Evolutionary conservation across 37 sponge, comb jelly and placozoan species (phyloP).

Genomic region (Sycon ciliatum): DNA sequence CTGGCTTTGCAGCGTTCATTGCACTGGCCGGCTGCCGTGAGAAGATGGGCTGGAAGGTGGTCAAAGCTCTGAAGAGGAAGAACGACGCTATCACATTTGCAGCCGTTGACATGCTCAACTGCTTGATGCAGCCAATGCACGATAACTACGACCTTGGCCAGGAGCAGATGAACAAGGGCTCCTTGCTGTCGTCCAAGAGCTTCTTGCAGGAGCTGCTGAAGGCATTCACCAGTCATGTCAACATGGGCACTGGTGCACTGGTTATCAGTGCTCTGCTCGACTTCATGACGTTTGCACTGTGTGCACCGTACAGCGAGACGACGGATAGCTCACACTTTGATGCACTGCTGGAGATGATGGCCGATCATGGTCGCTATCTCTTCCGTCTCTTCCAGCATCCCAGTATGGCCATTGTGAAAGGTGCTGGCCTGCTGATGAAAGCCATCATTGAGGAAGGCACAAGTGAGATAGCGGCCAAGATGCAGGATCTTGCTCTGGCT

Average conservation of each 20-base stretch:
- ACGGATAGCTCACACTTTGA: conserved; percentile 86
- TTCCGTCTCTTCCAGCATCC: conserved; percentile 48
- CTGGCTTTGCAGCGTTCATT: conserved; percentile 89
- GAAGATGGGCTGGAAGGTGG: conserved; percentile 61
- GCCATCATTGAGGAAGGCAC: conserved; percentile 92
- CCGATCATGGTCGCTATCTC: conserved; percentile 18
- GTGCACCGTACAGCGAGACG: conserved; percentile 97
- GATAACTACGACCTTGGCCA: conserved; percentile 85
- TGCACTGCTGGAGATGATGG: conserved; percentile 74
- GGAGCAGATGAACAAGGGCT: conserved; percentile 94
- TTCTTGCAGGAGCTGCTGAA: conserved; percentile 75
- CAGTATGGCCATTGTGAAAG: conserved; percentile 91
- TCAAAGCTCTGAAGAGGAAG: conserved; percentile 77
- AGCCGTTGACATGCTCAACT: conserved; percentile 84
- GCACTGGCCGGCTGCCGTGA: conserved; percentile 69
- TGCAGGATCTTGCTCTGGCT: conserved; percentile 96
- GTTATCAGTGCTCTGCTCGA: conserved; percentile 90
- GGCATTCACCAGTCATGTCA: conserved; percentile 52
- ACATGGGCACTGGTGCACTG: conserved; percentile 79
- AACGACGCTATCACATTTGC: conserved; percentile 86
- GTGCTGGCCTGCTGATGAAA: conserved; percentile 94
- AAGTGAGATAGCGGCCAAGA: conserved; percentile 65
- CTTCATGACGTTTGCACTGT: conserved; percentile 97
- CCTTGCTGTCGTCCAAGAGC: conserved; percentile 78
- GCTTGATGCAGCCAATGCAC: conserved; percentile 99